Percentiles rank a stretch among this genome's conserved stretches.
Conservation (phyloP, 2,113 vertebrate genomes). For the Lipophrys pholis region DNA sequence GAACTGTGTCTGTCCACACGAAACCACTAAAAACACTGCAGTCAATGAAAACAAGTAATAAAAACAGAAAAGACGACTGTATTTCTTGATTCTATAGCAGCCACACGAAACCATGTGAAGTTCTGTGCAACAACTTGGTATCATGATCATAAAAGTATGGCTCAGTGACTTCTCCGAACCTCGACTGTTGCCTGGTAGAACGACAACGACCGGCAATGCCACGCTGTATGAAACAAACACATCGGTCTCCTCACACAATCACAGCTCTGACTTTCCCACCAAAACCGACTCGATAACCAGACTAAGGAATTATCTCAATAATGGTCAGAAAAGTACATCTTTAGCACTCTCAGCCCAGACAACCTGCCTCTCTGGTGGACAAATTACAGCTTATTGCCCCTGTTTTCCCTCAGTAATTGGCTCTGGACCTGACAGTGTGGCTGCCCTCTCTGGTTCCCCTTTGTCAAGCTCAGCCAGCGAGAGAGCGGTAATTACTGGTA, state of each 20-base stretch:
- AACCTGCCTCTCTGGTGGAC: constrained; percentile 18
- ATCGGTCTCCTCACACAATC: not conserved
- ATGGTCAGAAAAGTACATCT: not conserved
- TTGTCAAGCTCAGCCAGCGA: constrained; percentile 40
- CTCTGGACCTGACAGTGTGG: constrained; percentile 49
- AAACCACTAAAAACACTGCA: no score
- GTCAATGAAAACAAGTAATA: no score
- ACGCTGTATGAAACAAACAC: no score
- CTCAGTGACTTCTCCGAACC: not conserved
- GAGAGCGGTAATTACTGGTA: constrained; percentile 42
- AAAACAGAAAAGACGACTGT: no score
- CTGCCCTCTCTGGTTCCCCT: constrained; percentile 5
- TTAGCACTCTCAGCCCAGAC: not conserved
- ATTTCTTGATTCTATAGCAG: no score
- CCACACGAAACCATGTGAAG: no score
- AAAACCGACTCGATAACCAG: constrained; percentile 38
- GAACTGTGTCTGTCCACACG: no score
- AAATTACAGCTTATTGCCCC: constrained; percentile 48
- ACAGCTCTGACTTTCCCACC: not conserved
- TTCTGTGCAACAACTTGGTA: not conserved
- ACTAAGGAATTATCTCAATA: constrained; percentile 26
- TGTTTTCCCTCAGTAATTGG: constrained; percentile 58
- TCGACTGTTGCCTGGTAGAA: not conserved
- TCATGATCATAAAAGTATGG: not conserved
- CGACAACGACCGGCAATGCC: no score